Conservation (phyloP, 2,113 vertebrate genomes). For the Actenoides lindsayi region DNA sequence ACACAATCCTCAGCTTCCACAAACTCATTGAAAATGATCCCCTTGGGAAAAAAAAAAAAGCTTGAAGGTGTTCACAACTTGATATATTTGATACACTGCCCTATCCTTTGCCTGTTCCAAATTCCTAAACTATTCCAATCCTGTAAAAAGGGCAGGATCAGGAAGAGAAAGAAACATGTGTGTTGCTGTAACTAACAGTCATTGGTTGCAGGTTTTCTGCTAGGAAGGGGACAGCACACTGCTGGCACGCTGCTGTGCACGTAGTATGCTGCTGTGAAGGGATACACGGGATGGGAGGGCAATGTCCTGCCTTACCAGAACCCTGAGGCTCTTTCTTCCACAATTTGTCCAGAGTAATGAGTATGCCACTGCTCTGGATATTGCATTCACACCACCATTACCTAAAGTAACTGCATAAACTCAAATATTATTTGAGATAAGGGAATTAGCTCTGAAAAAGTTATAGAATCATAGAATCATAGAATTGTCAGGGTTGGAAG, state of each 20-base stretch:
- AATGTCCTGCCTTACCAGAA: not conserved
- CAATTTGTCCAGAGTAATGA: not conserved
- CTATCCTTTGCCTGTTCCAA: accelerated
- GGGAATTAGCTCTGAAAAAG: not conserved
- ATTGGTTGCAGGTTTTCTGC: not conserved
- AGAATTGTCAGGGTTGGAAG: no score
- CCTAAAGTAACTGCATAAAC: not conserved
- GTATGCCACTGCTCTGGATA: not conserved
- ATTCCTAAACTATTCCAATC: not conserved
- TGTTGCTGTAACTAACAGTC: not conserved
- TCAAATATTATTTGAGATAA: not conserved
- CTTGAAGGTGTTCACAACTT: not conserved
- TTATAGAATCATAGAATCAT: not conserved
- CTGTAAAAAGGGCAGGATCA: not conserved
- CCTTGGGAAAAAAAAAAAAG: not conserved
- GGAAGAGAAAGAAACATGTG: not conserved
- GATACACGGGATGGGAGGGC: not conserved
- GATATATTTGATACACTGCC: not conserved
- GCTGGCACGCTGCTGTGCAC: not conserved
- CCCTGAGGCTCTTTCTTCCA: accelerated
- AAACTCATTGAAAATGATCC: not conserved
- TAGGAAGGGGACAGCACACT: not conserved
- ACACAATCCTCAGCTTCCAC: not conserved
- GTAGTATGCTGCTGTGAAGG: not conserved
- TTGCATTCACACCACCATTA: not conserved